Evolutionary conservation across 2,797 vertebrate species (phyloP).

Genomic region (Myotis myotis): DNA sequence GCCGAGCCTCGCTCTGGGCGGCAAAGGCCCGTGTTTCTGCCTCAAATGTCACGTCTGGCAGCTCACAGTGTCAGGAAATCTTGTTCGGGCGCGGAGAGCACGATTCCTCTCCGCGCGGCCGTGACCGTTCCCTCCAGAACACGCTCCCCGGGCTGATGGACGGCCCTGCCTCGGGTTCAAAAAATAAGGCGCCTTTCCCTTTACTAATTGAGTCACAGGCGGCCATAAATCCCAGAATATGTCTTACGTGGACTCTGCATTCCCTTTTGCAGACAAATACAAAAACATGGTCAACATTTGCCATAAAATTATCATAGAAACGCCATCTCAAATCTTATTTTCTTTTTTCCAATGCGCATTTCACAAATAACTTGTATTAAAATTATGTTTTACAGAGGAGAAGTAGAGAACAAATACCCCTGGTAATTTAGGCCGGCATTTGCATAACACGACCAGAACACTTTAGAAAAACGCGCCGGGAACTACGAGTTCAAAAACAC

Average conservation of each 20-base stretch:
- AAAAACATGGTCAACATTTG: constrained; percentile 87
- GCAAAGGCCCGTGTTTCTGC: neutral
- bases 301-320: constrained; percentile 89
- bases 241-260: constrained; percentile 81
- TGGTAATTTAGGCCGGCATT: constrained; percentile 87
- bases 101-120: rapidly evolving
- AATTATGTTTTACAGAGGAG: constrained; percentile 88
- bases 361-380: constrained; percentile 88
- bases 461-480: constrained; percentile 80
- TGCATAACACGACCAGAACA: constrained; percentile 86
- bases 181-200: constrained; percentile 78
- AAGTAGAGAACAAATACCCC: constrained; percentile 87
- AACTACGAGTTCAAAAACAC: constrained; percentile 84
- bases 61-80: neutral
- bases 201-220: constrained; percentile 83
- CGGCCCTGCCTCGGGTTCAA: constrained; percentile 75
- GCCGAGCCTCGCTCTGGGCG: rapidly evolving
- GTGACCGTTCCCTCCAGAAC: neutral
- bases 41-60: neutral
- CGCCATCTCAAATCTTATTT: constrained; percentile 88
- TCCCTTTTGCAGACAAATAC: constrained; percentile 85
- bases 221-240: constrained; percentile 83
- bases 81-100: neutral
- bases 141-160: constrained; percentile 66
- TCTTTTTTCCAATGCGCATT: constrained; percentile 84